A percentile compares a stretch with the other conserved stretches of the same genome.
Evolutionary conservation across 1,140 invertebrate species (phyloP).

Genomic region (Neodiprion fabricii): DNA sequence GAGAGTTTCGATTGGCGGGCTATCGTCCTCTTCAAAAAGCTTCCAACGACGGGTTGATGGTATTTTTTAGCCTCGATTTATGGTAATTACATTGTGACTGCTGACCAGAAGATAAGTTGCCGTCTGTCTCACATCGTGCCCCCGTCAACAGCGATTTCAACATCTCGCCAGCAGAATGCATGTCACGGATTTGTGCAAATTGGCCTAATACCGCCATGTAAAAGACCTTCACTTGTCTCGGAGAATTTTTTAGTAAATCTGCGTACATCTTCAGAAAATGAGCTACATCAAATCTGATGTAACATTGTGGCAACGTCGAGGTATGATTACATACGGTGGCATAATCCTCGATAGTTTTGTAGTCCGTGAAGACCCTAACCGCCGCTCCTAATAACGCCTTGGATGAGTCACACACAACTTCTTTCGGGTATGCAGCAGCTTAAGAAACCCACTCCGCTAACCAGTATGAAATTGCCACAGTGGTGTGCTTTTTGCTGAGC

Average conservation of each 20-base stretch:
- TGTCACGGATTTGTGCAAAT: too few species aligned
- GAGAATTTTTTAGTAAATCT: slow-evolving; percentile 6
- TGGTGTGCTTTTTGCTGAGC: too few species aligned
- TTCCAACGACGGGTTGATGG: too few species aligned
- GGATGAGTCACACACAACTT: too few species aligned
- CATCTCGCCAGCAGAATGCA: too few species aligned
- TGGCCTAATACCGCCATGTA: too few species aligned
- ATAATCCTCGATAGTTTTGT: slow-evolving; percentile 28
- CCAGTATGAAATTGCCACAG: too few species aligned
- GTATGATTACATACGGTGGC: slow-evolving; percentile 18
- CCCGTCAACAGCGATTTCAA: slow-evolving; percentile 6
- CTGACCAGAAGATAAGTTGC: neutral
- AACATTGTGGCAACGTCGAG: slow-evolving; percentile 18
- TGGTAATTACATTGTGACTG: slow-evolving; percentile 1
- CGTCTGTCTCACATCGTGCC: slow-evolving; percentile 5
- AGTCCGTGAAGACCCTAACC: too few species aligned
- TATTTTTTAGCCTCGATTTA: neutral
- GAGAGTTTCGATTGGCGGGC: neutral
- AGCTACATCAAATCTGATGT: slow-evolving; percentile 28
- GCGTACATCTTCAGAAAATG: slow-evolving; percentile 31
- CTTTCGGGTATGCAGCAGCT: too few species aligned
- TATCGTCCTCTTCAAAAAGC: too few species aligned
- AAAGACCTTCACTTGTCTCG: neutral
- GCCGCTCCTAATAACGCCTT: too few species aligned
- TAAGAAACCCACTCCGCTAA: too few species aligned